Evolutionary conservation across 2,113 vertebrate genomes (phyloP).

Genomic region (Mixornis gularis): DNA sequence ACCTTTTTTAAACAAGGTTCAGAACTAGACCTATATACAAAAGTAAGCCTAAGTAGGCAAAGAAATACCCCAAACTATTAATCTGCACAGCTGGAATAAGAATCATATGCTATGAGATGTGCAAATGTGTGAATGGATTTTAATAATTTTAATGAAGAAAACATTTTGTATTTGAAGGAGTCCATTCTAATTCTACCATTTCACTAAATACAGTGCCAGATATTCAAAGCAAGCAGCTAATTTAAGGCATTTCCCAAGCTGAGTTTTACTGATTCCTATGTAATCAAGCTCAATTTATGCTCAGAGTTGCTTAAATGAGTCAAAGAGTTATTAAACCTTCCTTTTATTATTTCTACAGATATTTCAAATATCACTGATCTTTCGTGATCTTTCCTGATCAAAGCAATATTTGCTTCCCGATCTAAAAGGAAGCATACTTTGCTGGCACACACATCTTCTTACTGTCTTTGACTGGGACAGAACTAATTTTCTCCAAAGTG

Average conservation of each 20-base stretch:
- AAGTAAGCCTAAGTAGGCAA: neutral
- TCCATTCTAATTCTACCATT: neutral
- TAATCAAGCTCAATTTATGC: neutral
- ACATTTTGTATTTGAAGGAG: neutral
- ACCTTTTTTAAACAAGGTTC: neutral
- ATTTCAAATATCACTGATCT: neutral
- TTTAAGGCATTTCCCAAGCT: neutral
- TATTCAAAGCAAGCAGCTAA: neutral
- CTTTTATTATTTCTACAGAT: neutral
- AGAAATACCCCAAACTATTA: neutral
- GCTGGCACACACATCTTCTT: neutral
- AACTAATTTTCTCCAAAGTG: neutral
- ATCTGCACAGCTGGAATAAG: neutral
- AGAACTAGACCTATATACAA: neutral
- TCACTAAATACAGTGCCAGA: neutral
- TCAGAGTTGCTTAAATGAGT: neutral
- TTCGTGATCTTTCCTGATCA: neutral
- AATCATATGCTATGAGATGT: neutral
- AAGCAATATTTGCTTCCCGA: neutral
- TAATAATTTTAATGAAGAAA: neutral
- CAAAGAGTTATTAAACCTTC: neutral
- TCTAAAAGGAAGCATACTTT: neutral
- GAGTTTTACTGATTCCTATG: neutral
- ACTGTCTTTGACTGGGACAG: neutral
- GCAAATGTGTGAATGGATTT: neutral